Evolutionary conservation across 2,797 vertebrate genomes (phyloP), one percentile per base, ranked within the genome.

Genomic region (Pangasius djambal): DNA sequence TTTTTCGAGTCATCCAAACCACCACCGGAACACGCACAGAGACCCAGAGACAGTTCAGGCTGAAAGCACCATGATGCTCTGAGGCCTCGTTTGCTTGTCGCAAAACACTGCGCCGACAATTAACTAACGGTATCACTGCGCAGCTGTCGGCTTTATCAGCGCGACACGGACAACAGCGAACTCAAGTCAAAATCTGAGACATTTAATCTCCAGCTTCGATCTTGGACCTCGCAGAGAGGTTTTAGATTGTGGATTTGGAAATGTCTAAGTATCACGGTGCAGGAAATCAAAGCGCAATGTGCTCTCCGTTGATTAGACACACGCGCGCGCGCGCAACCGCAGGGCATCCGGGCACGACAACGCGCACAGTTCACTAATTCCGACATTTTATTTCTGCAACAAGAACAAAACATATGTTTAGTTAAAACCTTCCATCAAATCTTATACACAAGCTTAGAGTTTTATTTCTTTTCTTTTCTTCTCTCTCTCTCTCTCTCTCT

Each of bases 271-370:
- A 84, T 59, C 72, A 61, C 75, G 40, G 86, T 48, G 72, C 95
- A 94, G 96, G 95, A 95, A 95, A 95, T 95, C 94, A 96, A 94
- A 95, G 92, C 92, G 77, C 90, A 93, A 91, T 90, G 90, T 95
- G 95, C 84, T 83, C 61, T 63, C 65, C 48, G 91, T 93, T 89
- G 95, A 96, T 95, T 95, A 95, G 90, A 92, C 83, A 2, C 75
- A 72, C 31, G 72, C 57, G 83, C 70, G 83, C 91, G 83, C 87
- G 57, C 28, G 52, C 89, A 34, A 69, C 83, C 63, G 83, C 63
- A 85, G 44, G 63, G 83, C 28, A 85, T 85, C 83, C 63, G 83
- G 83, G 12, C 10, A 52, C 18, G 83, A 52, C 70, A 55, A 52
- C 1, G 40, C 65, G n/a, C 65, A 34, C 63, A 52, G 63, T 69